Percentiles rank a stretch among this genome's conserved stretches.
These are phyloP conservation scores for Drosophila sordidapex DNA, from an alignment of 2,888 invertebrate species.

Conservation along the genomic window DNA sequence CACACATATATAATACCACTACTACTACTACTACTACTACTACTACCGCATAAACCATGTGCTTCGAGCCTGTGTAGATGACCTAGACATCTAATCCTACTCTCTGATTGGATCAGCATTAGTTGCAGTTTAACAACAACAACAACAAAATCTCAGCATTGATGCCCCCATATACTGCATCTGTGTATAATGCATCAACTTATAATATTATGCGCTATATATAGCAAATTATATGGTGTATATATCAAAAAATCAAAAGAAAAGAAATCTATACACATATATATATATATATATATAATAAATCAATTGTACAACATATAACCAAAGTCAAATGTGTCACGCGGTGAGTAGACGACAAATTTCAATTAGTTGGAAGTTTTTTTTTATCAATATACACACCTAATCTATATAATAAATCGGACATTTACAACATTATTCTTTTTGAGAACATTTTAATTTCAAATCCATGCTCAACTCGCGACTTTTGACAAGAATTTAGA, in stretches of 20 bases:
- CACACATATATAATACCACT: constrained; percentile 10
- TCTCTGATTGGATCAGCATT: constrained; percentile 50
- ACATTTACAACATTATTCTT: not conserved
- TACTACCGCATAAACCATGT: constrained; percentile 6
- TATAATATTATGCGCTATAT: constrained; percentile 66
- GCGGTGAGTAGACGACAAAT: constrained; percentile 81
- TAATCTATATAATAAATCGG: not conserved
- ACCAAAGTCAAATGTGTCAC: constrained; percentile 83
- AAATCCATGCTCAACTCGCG: not conserved
- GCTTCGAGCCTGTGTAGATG: constrained; percentile 42
- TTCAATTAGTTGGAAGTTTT: constrained; percentile 9
- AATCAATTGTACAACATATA: constrained; percentile 73
- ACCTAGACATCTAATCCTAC: constrained; percentile 15
- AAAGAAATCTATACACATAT: constrained; percentile 10
- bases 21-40: not conserved
- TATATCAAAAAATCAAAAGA: constrained; percentile 42
- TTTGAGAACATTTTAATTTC: not conserved
- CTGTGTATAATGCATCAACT: constrained; percentile 58
- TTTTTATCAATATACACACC: not conserved
- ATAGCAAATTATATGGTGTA: constrained; percentile 66
- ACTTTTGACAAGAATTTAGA: not conserved
- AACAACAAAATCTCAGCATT: constrained; percentile 39
- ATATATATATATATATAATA: constrained; percentile 15
- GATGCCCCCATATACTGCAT: constrained; percentile 60
- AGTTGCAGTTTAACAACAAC: constrained; percentile 48